Conservation (phyloP, 2,113 vertebrate genomes). For the Glaucidium brasilianum region DNA sequence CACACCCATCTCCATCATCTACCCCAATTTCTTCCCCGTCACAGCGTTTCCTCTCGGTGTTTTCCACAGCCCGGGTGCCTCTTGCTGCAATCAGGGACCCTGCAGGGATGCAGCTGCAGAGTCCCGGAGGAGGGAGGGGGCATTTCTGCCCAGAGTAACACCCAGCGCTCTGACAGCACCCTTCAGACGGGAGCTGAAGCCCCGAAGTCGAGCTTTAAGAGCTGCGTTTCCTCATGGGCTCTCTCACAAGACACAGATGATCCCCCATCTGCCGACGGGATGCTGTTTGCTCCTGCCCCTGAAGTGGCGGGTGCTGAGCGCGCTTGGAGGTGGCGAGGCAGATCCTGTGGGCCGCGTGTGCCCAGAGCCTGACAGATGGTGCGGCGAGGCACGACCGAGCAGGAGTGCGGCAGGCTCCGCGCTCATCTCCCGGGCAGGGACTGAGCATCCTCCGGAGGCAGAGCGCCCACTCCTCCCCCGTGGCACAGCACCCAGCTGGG, state of each 20-base stretch:
- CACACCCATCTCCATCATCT: no score
- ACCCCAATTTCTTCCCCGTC: background rate
- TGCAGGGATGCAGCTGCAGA: background rate
- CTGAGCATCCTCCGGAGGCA: background rate
- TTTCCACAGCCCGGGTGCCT: background rate
- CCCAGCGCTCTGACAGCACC: background rate
- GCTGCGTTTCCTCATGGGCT: background rate
- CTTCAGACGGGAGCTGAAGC: background rate
- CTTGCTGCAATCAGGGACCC: background rate
- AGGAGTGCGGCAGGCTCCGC: accelerated
- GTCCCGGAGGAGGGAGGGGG: no score
- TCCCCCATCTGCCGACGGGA: background rate
- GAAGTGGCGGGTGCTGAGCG: background rate
- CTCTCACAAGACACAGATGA: background rate
- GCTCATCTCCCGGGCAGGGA: background rate
- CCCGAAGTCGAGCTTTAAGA: no score
- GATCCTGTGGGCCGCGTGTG: background rate
- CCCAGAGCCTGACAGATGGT: background rate
- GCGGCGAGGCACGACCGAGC: background rate
- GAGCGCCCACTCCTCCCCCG: background rate
- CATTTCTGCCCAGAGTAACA: background rate
- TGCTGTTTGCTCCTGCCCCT: background rate
- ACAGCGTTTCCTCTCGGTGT: background rate
- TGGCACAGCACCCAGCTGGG: background rate
- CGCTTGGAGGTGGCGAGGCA: accelerated